Evolutionary conservation across 2,113 vertebrate species (phyloP).

Genomic region (Osmerus mordax): DNA sequence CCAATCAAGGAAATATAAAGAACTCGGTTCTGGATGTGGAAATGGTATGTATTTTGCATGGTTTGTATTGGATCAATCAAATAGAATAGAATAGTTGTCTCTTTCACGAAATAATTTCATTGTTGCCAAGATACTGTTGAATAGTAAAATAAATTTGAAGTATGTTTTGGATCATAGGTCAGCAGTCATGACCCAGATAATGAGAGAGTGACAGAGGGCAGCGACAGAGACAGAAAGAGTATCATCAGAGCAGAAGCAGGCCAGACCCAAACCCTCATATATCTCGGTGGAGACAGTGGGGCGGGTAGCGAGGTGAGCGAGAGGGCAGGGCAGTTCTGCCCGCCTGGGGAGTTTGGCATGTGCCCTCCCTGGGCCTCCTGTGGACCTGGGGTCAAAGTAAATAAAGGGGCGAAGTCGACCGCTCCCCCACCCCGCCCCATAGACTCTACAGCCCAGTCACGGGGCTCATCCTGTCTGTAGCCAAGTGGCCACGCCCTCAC

Average conservation of each 20-base stretch:
- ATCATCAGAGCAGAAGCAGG: slow-evolving; percentile 23
- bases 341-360: slow-evolving; percentile 78
- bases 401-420: slow-evolving; percentile 66
- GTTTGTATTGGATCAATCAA: too few relatives aligned
- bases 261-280: slow-evolving; percentile 57
- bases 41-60: too few relatives aligned
- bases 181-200: slow-evolving; percentile 17
- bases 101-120: too few relatives aligned
- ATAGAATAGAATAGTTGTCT: too few relatives aligned
- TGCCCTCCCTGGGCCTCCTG: slow-evolving; percentile 68
- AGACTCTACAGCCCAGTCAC: slow-evolving; percentile 54
- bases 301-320: slow-evolving; percentile 67
- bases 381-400: slow-evolving; percentile 73
- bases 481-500: slow-evolving; percentile 10
- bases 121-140: background rate
- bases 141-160: slow-evolving; percentile 1
- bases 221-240: slow-evolving; percentile 22
- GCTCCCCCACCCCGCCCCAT: slow-evolving; percentile 41
- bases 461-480: slow-evolving; percentile 15
- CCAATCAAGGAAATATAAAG: background rate
- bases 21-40: too few relatives aligned
- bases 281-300: slow-evolving; percentile 67
- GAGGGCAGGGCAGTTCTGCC: slow-evolving; percentile 68
- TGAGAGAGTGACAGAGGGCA: background rate
- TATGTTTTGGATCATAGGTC: slow-evolving; percentile 24